Evolutionary conservation across 37 sponge, comb jelly and placozoan species (phyloP), one percentile per base, ranked within the genome.

Genomic region (Haliclona indistincta): DNA sequence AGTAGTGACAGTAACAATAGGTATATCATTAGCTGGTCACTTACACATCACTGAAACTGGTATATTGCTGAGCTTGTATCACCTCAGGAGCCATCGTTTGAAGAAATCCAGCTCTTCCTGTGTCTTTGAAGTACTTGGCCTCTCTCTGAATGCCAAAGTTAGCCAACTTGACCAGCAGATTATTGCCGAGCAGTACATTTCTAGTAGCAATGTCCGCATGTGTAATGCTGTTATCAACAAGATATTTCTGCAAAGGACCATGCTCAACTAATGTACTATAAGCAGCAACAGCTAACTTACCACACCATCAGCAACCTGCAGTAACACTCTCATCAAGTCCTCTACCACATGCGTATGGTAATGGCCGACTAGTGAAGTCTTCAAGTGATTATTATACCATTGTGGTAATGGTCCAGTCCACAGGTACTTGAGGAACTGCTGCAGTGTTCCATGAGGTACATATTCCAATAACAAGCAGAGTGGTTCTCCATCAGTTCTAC

Each of bases 61-160:
- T 82, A 63, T 75, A 82, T 1, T 67, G 25, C 38, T 76, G 77
- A 26, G 75, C 83, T 56, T 69, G 68, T 63, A 91, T 76, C 52
- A 76, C 75, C 60, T 91, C 91, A 22, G 86, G 91, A 25, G 91
- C 91, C 72, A 91, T 81, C 79, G 85, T 86, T 26, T 85, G 78
- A 10, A 91, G 53, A 54, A 70, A 81, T 20, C 73, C 60, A 15
- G 53, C 91, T 43, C 91, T 75, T 69, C 78, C 86, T 28, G 86
- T 82, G 23, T 81, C 85, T 13, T 82, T 58, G 43, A 82, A 91
- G 75, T 91, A 91, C 43, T 85, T 49, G 1, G 86, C 91, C 52
- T 84, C 85, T n/a, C 81, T 74, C 20, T 58, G 60, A 66, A 83
- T 68, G 19, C 83, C 80, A 40, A 84, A 84, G 80, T 85, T 85